Percentiles rank a stretch among this genome's conserved stretches.
phyloP scores from a whole-genome alignment of 1,140 invertebrate genomes.

The Plutomurus gul region DNA sequence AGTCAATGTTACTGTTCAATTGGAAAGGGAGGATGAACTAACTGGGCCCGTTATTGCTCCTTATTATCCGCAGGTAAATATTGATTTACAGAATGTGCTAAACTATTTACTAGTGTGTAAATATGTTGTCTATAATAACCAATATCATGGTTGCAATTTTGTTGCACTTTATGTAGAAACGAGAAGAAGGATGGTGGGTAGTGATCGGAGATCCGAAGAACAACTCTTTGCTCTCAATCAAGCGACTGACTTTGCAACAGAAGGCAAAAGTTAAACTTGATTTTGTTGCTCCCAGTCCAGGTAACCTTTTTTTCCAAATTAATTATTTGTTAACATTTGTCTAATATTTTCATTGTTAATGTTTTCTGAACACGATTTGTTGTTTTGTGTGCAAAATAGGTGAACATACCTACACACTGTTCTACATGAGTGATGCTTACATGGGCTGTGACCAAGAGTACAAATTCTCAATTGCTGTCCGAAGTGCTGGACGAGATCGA shows the following conservation, averaged over 20 bases:
- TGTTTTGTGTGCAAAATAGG: constrained; percentile 61
- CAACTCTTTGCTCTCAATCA: constrained; percentile 95
- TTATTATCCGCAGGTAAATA: constrained; percentile 88
- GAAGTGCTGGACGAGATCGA: constrained; percentile 57
- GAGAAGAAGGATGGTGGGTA: constrained; percentile 99
- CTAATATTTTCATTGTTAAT: constrained; percentile 14
- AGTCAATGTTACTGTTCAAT: constrained; percentile 84
- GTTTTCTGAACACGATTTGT: constrained; percentile 7
- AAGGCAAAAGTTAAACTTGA: constrained; percentile 93
- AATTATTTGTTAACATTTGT: not conserved
- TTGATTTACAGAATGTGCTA: not conserved
- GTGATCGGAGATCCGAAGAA: constrained; percentile 95
- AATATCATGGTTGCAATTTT: constrained; percentile 47
- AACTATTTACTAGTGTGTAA: no score
- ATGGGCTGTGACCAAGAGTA: constrained; percentile 98
- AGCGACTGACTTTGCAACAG: constrained; percentile 89
- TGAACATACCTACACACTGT: constrained; percentile 88
- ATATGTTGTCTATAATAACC: no score
- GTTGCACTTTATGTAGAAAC: constrained; percentile 69
- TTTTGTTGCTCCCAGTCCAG: constrained; percentile 85
- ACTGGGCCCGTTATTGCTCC: constrained; percentile 95
- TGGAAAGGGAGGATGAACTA: constrained; percentile 97
- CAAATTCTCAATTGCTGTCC: constrained; percentile 80
- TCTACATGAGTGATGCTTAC: constrained; percentile 99
- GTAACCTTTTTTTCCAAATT: constrained; percentile 54